These are phyloP conservation scores for Agonopterix alstromeriana DNA, from an alignment of 2,888 invertebrate genomes.

Conservation along the genomic window DNA sequence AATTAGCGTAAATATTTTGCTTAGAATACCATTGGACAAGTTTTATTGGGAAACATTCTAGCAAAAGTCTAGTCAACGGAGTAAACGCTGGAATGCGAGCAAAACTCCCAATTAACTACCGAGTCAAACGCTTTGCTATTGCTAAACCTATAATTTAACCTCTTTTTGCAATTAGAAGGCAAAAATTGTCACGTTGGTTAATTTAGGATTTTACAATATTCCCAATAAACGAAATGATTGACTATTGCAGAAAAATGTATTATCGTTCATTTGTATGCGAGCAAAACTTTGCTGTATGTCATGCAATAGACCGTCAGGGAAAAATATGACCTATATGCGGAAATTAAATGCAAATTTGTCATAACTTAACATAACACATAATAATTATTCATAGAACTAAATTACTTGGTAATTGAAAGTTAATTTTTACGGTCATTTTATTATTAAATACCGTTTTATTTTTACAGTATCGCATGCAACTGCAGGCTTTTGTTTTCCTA, in stretches of 20 bases:
- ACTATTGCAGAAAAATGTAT: no score
- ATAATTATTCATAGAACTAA: constrained; percentile 10
- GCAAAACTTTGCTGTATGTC: background rate
- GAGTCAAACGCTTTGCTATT: constrained; percentile 11
- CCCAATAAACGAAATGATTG: no score
- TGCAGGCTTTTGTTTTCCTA: constrained; percentile 49
- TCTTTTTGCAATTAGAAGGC: no score
- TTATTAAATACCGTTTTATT: background rate
- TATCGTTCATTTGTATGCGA: no score
- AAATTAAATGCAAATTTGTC: constrained; percentile 7
- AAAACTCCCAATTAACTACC: constrained; percentile 17
- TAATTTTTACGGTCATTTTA: constrained; percentile 9
- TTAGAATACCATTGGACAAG: no score
- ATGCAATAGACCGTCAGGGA: background rate
- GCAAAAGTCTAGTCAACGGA: no score
- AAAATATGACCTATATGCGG: constrained; percentile 1
- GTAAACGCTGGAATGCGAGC: constrained; percentile 12
- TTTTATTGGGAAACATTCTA: no score
- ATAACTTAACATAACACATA: constrained; percentile 6
- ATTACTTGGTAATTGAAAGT: constrained; percentile 32
- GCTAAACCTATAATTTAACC: constrained; percentile 5
- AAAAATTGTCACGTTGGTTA: no score
- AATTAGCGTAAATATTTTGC: no score
- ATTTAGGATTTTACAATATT: no score
- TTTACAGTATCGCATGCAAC: constrained; percentile 34